Conservation (phyloP, 2,113 vertebrate species). For the Spea multiplicata region DNA sequence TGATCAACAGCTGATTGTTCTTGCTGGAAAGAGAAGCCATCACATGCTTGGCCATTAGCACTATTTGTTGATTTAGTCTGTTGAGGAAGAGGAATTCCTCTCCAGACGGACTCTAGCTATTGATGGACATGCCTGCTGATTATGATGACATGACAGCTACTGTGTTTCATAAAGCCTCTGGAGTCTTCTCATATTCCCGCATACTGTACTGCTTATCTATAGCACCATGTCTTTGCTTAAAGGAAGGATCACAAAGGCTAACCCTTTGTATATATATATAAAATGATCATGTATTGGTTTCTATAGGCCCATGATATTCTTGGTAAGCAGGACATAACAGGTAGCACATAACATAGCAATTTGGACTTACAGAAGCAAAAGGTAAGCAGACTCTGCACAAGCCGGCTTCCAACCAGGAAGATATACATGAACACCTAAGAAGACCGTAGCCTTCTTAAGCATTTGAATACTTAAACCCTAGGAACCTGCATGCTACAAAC, state of each 20-base stretch:
- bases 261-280: background rate
- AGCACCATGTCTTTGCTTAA: conserved; percentile 3
- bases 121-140: conserved; percentile 41
- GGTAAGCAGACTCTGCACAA: no score
- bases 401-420: no score
- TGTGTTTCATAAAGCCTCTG: conserved; percentile 28
- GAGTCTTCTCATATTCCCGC: conserved; percentile 30
- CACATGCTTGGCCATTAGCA: conserved; percentile 38
- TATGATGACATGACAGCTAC: conserved; percentile 32
- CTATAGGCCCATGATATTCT: no score
- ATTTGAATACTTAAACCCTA: no score
- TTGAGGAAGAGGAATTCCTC: conserved; percentile 47
- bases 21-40: conserved; percentile 33
- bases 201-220: conserved; percentile 29
- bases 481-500: no score
- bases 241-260: background rate
- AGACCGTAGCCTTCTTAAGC: no score
- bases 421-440: no score
- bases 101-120: conserved; percentile 36
- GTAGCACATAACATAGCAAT: no score
- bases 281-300: no score
- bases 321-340: no score
- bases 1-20: conserved; percentile 46
- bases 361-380: no score
- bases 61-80: conserved; percentile 45